Evolutionary conservation across 2,888 invertebrate genomes (phyloP).

Genomic region (Papilio protenor): DNA sequence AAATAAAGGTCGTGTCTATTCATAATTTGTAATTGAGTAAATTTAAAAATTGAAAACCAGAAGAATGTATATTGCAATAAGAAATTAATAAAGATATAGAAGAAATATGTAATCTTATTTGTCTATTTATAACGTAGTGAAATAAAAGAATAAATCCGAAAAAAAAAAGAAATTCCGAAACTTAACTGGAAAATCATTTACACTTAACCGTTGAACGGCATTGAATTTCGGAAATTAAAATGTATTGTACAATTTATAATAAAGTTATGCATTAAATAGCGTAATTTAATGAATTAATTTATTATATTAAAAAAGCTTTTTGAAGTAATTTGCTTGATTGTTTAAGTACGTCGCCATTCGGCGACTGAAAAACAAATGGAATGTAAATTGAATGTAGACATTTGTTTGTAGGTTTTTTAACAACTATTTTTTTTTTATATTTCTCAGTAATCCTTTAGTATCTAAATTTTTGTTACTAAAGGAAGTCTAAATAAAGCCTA

Average conservation of each 20-base stretch:
- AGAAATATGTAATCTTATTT: neutral
- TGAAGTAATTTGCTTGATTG: neutral
- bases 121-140: neutral
- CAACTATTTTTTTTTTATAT: neutral
- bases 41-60: neutral
- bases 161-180: neutral
- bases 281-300: neutral
- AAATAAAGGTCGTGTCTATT: neutral
- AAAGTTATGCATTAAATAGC: neutral
- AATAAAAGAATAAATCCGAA: no score
- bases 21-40: slow-evolving; percentile 3
- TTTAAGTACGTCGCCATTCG: neutral
- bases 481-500: neutral
- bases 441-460: neutral
- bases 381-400: neutral
- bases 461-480: neutral
- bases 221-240: neutral
- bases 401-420: no score
- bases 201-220: neutral
- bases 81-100: neutral
- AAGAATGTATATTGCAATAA: no score
- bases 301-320: neutral
- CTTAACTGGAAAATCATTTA: neutral
- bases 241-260: neutral
- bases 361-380: neutral